Evolutionary conservation across 2,113 vertebrate genomes (phyloP), one percentile per base, ranked within the genome.

Genomic region (Monopterus albus): DNA sequence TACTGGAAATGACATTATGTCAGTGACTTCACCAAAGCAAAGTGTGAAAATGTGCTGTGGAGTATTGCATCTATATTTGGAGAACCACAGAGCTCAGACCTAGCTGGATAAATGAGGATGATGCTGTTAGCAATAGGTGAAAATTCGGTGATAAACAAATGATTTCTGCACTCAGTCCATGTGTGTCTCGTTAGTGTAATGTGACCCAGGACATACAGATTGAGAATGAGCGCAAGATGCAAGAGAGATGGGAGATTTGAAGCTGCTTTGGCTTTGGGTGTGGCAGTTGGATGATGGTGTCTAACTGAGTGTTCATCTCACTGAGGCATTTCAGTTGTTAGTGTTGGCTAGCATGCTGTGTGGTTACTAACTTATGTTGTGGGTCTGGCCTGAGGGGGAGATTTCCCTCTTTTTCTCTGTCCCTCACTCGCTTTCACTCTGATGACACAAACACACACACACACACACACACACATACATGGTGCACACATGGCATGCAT

Each of bases 291-390:
- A 78, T 64, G 78, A 63, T 39, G 68, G 59, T 62, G 73, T 82
- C 49, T 75, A 47, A 74, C 60, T 62, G 80, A 77, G 72, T 63
- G 60, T 88, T 79, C 75, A 77, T 75, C 20, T 47, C 72, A 68
- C 3, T 1, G 69, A 82, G 75, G 72, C 79, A 36, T 74, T 83
- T 67, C 72, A 78, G 76, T 77, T 89, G 84, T 86, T 91, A 61
- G 71, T 79, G 72, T 84, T 91, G 89, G 82, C 84, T 63, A 72
- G 67, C 66, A 28, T n/a, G 55, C 73, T 47, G 70, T 83, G 78
- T 75, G 67, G 79, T 84, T 75, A 66, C 67, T 65, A 78, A 70
- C 70, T 70, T 71, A 82, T 65, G 75, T 79, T 75, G 56, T 78
- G 70, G 60, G 69, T 78, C 71, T 64, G 75, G 78, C 75, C 47